phyloP scores from a whole-genome alignment of 2,888 invertebrate genomes.

The Anticlea derivata region DNA sequence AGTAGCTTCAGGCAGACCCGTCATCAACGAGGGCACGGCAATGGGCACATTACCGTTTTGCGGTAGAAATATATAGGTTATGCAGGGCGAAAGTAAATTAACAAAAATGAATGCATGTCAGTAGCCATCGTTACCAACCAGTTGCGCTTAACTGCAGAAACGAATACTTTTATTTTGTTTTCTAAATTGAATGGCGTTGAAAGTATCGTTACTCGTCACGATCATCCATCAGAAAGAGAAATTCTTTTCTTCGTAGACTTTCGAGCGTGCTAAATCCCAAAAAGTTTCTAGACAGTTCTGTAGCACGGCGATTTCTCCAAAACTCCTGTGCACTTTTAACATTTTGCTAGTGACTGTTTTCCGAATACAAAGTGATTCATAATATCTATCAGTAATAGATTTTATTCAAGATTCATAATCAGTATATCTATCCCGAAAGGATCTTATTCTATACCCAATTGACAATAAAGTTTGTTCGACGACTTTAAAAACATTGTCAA shows the following conservation, averaged over 20 bases:
- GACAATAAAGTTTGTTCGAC: too few relatives aligned
- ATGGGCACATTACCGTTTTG: conserved; percentile 10
- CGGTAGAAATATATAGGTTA: conserved; percentile 14
- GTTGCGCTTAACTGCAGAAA: conserved; percentile 32
- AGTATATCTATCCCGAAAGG: too few relatives aligned
- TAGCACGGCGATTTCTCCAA: conserved; percentile 19
- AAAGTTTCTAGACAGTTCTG: conserved; percentile 33
- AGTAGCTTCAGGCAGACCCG: conserved; percentile 9
- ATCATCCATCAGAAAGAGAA: conserved; percentile 54
- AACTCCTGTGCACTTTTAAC: background rate
- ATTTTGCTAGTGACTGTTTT: background rate
- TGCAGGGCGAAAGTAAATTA: conserved; percentile 27
- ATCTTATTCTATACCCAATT: too few relatives aligned
- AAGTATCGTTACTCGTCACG: conserved; percentile 51
- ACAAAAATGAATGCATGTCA: conserved; percentile 24
- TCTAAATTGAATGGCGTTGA: conserved; percentile 47
- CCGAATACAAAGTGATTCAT: too few relatives aligned
- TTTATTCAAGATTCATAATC: too few relatives aligned
- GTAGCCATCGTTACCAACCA: conserved; percentile 28
- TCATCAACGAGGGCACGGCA: conserved; percentile 10
- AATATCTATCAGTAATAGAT: too few relatives aligned
- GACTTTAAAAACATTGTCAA: too few relatives aligned
- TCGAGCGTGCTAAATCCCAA: conserved; percentile 41
- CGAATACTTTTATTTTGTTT: conserved; percentile 39
- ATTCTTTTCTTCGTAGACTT: conserved; percentile 48